Percentiles rank a stretch among this genome's conserved stretches.
Conservation (phyloP, 2,113 vertebrate species). For the Ploceus nigricollis region DNA sequence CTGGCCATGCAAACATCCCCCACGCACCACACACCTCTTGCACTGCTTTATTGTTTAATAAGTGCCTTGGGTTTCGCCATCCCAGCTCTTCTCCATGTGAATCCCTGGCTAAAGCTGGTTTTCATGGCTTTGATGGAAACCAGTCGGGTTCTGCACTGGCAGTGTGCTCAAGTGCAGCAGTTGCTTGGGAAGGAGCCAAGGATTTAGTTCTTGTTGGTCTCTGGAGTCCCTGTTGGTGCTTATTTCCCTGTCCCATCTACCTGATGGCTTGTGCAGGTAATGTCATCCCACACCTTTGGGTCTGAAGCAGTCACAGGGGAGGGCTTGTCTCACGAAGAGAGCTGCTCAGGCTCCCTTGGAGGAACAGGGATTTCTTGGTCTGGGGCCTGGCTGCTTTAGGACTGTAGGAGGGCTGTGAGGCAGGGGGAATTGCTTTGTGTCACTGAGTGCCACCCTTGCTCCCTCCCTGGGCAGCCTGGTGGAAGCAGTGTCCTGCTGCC, state of each 20-base stretch:
- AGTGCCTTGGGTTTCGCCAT: not conserved
- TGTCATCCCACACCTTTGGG: not conserved
- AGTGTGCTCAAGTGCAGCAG: not conserved
- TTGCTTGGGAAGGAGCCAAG: not conserved
- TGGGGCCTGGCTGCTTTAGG: not conserved
- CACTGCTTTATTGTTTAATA: not conserved
- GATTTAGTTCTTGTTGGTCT: not conserved
- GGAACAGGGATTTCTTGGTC: not conserved
- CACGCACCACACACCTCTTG: not conserved
- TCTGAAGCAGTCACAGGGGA: not conserved
- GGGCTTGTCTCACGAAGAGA: not conserved
- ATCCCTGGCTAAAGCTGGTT: not conserved
- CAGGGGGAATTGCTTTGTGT: not conserved
- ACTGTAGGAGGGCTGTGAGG: not conserved
- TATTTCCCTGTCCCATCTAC: not conserved
- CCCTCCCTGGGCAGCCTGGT: not conserved
- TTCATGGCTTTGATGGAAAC: not conserved
- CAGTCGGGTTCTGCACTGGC: fast-evolving
- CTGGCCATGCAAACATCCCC: not conserved
- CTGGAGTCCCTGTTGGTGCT: not conserved
- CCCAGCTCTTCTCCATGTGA: not conserved
- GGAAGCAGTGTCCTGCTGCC: not conserved
- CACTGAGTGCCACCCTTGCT: not conserved
- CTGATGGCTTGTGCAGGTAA: not conserved
- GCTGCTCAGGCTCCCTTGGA: not conserved